Evolutionary conservation across 2,113 vertebrate genomes (phyloP).

Genomic region (Odobenus rosmarus): DNA sequence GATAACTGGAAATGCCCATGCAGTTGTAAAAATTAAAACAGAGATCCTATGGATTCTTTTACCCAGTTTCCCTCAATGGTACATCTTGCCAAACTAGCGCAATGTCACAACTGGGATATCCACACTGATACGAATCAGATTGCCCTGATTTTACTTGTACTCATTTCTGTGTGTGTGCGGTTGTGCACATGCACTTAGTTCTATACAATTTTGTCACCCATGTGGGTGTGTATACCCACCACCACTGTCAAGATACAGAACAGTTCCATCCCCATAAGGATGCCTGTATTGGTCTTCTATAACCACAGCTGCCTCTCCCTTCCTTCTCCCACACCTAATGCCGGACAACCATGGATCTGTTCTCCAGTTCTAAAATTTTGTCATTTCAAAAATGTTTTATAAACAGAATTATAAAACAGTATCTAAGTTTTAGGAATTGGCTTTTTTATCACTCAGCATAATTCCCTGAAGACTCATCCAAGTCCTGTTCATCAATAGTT

Average conservation of each 20-base stretch:
- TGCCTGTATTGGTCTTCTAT: not conserved
- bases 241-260: not conserved
- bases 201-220: not conserved
- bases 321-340: not conserved
- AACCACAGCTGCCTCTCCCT: not conserved
- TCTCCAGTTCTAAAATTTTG: not conserved
- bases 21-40: not conserved
- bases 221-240: not conserved
- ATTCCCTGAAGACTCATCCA: conserved; percentile 21
- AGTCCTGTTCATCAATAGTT: not conserved
- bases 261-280: not conserved
- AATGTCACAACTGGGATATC: not conserved
- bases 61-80: not conserved
- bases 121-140: not conserved
- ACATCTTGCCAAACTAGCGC: not conserved
- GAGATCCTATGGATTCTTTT: not conserved
- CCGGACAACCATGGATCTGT: not conserved
- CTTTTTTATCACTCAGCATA: not conserved
- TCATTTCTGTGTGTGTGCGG: not conserved
- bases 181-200: not conserved
- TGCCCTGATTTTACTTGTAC: not conserved
- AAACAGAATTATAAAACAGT: not conserved
- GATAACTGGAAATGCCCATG: not conserved
- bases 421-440: not conserved
- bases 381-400: conserved; percentile 2